Evolutionary conservation across 2,113 vertebrate genomes (phyloP).

Genomic region (Dromas ardeola): DNA sequence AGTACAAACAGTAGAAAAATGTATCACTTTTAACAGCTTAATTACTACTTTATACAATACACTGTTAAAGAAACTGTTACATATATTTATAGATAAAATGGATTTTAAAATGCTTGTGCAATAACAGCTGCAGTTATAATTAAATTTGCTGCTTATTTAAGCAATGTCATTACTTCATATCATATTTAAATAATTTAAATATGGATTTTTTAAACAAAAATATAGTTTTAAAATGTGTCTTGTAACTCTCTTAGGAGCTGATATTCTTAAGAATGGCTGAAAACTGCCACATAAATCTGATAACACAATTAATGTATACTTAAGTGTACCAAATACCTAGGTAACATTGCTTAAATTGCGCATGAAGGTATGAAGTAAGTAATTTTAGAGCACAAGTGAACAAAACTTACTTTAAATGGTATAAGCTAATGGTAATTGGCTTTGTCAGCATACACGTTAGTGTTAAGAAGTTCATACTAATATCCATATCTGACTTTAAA

Average conservation of each 20-base stretch:
- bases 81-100: background rate
- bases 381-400: background rate
- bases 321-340: background rate
- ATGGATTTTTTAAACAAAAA: background rate
- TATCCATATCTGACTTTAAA: background rate
- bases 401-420: background rate
- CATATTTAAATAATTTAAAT: background rate
- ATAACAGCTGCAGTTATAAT: background rate
- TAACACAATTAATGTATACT: background rate
- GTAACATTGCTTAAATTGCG: background rate
- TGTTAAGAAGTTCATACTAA: background rate
- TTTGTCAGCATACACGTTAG: background rate
- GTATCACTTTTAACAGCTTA: background rate
- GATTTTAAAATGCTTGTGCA: background rate
- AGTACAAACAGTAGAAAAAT: background rate
- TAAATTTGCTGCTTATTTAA: background rate
- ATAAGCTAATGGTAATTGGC: background rate
- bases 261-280: background rate
- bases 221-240: background rate
- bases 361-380: background rate
- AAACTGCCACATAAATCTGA: background rate
- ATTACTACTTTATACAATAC: background rate
- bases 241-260: background rate
- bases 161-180: background rate
- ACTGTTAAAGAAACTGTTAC: background rate